Conservation (phyloP, 2,113 vertebrate species). For the Notarius lentiginosus region DNA sequence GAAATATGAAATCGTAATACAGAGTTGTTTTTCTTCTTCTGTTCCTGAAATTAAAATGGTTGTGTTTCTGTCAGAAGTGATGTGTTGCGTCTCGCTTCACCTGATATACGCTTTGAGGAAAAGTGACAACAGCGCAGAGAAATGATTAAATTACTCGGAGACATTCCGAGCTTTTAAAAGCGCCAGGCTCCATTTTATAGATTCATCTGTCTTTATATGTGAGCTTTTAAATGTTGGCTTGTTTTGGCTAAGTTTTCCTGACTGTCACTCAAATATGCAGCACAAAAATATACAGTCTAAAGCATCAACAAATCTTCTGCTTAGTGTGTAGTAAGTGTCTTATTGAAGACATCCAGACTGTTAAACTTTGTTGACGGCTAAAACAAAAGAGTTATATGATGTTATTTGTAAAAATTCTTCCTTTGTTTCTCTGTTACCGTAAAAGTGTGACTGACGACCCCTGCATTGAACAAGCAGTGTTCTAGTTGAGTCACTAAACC, state of each 20-base stretch:
- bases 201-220: not conserved
- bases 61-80: constrained; percentile 9
- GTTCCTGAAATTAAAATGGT: not conserved
- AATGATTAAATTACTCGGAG: constrained; percentile 1
- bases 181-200: not conserved
- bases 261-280: not conserved
- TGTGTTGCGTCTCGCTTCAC: not conserved
- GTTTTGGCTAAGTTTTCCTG: constrained; percentile 8
- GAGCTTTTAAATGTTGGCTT: not conserved
- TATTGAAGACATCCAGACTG: not conserved
- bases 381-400: not conserved
- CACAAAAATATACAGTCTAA: not conserved
- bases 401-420: not conserved
- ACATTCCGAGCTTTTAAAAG: not conserved
- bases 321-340: not conserved
- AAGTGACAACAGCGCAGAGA: not conserved
- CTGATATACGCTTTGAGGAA: not conserved
- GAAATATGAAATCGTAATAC: not conserved
- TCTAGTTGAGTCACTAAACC: no score
- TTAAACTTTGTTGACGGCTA: not conserved
- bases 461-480: no score
- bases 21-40: not conserved
- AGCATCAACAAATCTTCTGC: not conserved
- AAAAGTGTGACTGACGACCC: not conserved
- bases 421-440: not conserved